phyloP scores from a whole-genome alignment of 2,797 vertebrate species.

The Leuciscus waleckii region DNA sequence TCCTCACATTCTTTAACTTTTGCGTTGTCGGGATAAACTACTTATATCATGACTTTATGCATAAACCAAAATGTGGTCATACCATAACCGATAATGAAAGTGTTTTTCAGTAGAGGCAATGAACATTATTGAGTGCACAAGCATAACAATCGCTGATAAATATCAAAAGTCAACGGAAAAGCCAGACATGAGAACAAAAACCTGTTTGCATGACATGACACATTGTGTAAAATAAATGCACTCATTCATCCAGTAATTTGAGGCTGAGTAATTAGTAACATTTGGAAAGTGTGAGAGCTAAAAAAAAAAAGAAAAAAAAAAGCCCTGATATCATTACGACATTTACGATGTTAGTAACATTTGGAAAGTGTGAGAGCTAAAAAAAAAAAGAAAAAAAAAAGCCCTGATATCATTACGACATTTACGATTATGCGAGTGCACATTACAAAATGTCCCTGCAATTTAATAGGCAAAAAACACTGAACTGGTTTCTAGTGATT shows the following conservation, averaged over 20 bases:
- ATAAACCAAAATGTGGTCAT: not conserved
- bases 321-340: not conserved
- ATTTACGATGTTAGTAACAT: not conserved
- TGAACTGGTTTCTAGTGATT: conserved; percentile 17
- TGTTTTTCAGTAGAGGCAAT: not conserved
- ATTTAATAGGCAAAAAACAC: not conserved
- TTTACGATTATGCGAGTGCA: not conserved
- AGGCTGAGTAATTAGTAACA: not conserved
- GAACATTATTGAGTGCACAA: not conserved
- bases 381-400: not conserved
- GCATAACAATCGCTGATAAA: not conserved
- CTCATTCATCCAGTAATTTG: not conserved
- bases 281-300: not conserved
- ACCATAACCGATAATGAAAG: not conserved
- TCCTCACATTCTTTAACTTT: not conserved
- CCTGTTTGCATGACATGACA: not conserved
- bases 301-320: not conserved
- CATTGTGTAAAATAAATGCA: not conserved
- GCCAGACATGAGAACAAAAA: not conserved
- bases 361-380: conserved; percentile 1
- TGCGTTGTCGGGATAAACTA: no score
- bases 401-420: not conserved
- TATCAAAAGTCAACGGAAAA: not conserved
- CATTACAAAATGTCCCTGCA: conserved; percentile 27
- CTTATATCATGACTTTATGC: not conserved